Evolutionary conservation across 2,113 vertebrate genomes (phyloP).

Genomic region (Arvicanthis niloticus): DNA sequence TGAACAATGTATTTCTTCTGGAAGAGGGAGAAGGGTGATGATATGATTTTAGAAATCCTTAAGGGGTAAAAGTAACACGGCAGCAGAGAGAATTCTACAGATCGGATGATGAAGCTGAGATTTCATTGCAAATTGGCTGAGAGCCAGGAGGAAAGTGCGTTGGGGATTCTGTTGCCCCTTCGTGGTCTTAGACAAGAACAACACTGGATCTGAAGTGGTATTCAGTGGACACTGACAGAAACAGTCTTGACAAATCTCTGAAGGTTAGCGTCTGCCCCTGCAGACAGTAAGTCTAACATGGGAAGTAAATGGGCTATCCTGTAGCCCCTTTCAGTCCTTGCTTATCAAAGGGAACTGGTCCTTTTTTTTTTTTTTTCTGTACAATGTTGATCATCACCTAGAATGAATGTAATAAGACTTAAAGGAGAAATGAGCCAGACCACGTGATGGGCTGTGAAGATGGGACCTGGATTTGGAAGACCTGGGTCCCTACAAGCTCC

Average conservation of each 20-base stretch:
- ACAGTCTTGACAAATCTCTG: neutral
- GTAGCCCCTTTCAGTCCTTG: neutral
- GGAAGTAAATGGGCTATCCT: neutral
- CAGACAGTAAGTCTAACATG: neutral
- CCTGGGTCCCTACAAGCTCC: neutral
- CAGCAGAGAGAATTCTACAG: neutral
- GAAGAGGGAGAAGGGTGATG: neutral
- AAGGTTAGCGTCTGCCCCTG: neutral
- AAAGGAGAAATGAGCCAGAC: neutral
- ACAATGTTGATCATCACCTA: neutral
- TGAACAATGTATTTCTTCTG: constrained; percentile 21
- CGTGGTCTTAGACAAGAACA: neutral
- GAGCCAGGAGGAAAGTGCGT: neutral
- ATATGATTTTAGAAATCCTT: constrained; percentile 54
- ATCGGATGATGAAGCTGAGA: neutral
- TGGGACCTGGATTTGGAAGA: neutral
- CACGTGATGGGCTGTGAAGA: neutral
- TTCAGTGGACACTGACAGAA: neutral
- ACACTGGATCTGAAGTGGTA: neutral
- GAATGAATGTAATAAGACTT: neutral
- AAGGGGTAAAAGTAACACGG: neutral
- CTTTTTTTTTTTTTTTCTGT: neutral
- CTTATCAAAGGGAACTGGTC: neutral
- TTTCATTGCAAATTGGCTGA: neutral
- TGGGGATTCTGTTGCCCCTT: neutral